These are phyloP conservation scores for Caenorhabditis sp. DNA, from an alignment of 2,888 invertebrate genomes.

Conservation along the genomic window DNA sequence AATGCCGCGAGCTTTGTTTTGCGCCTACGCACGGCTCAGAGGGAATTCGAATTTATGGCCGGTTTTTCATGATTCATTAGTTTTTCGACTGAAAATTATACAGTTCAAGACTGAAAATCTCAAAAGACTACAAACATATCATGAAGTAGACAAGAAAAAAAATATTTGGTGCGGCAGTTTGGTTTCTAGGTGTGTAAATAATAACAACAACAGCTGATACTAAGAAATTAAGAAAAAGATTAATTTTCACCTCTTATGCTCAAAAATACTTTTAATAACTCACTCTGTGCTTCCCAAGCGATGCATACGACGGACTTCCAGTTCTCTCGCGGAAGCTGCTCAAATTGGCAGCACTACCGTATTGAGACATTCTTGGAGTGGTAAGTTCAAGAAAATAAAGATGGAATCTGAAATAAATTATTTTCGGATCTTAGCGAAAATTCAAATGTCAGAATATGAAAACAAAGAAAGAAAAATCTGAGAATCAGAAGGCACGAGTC, in stretches of 20 bases:
- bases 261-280: constrained; percentile 15
- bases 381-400: constrained; percentile 10
- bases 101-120: too few relatives aligned
- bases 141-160: constrained; percentile 3
- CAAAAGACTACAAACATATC: too few relatives aligned
- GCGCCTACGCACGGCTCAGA: constrained; percentile 61
- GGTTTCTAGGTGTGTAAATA: too few relatives aligned
- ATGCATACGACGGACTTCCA: constrained; percentile 76
- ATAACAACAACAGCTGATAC: too few relatives aligned
- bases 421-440: too few relatives aligned
- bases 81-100: too few relatives aligned
- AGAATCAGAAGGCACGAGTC: constrained; percentile 22
- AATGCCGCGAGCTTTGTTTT: constrained; percentile 61
- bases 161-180: too few relatives aligned
- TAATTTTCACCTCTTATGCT: too few relatives aligned
- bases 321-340: constrained; percentile 67
- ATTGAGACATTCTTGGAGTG: constrained; percentile 67
- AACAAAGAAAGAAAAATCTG: not conserved
- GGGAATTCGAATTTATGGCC: constrained; percentile 25
- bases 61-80: constrained; percentile 57
- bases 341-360: constrained; percentile 76
- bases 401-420: constrained; percentile 9
- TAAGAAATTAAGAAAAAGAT: too few relatives aligned
- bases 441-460: not conserved
- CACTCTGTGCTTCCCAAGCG: constrained; percentile 74